Conservation (phyloP, 2,888 invertebrate species). For the Aproaerema taeniolella region DNA sequence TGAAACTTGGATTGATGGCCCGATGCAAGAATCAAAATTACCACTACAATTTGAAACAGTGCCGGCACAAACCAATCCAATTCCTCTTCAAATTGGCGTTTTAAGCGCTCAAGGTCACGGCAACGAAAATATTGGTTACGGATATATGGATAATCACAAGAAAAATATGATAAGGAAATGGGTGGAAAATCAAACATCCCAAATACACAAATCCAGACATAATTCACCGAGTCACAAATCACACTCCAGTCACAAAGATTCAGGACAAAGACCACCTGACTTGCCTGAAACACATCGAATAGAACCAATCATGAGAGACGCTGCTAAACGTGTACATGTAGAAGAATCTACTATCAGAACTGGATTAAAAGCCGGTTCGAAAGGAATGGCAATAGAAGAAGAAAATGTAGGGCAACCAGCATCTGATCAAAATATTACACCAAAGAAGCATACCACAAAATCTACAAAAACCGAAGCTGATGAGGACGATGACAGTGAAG, state of each 20-base stretch:
- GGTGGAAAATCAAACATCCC: conserved; percentile 93
- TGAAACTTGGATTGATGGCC: conserved; percentile 98
- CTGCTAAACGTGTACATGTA: conserved; percentile 72
- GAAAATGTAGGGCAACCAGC: conserved; percentile 60
- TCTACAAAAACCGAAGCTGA: conserved; percentile 71
- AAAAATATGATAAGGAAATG: conserved; percentile 95
- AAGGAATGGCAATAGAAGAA: conserved; percentile 69
- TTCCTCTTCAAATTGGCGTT: conserved; percentile 59
- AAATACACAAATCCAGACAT: conserved; percentile 83
- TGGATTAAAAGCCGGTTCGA: conserved; percentile 75
- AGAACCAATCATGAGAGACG: conserved; percentile 71
- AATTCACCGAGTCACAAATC: conserved; percentile 68
- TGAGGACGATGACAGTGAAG: conserved; percentile 88
- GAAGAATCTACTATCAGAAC: conserved; percentile 80
- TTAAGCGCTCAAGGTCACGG: conserved; percentile 64
- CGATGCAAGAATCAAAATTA: conserved; percentile 81
- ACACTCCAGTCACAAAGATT: conserved; percentile 39
- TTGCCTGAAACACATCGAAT: conserved; percentile 53
- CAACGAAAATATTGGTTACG: conserved; percentile 81
- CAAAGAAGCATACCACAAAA: conserved; percentile 40
- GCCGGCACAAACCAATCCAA: conserved; percentile 80
- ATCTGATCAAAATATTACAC: conserved; percentile 41
- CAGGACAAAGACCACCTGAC: conserved; percentile 40
- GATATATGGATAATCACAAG: conserved; percentile 95
- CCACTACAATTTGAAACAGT: conserved; percentile 64